Base-by-base conservation (phyloP, 2,888 invertebrate genomes). In the Pseudeuparius sepicola region DNA sequence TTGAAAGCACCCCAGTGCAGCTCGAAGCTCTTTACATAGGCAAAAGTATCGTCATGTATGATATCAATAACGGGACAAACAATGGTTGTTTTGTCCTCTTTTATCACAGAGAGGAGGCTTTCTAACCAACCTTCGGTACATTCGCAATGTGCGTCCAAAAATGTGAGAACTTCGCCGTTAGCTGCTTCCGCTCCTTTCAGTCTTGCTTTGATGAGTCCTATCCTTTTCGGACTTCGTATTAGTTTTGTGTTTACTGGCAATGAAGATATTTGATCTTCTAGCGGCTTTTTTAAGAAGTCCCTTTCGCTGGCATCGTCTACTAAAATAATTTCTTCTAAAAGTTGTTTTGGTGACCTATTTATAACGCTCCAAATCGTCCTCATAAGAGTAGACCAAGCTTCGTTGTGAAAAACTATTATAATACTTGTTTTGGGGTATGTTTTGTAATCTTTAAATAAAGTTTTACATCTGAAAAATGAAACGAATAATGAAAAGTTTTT, bases 1-100 rank as follows among this genome's bases (percentile, higher is more conserved):
- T 94, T 97, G 60, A 98, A 94, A 0, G 92, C 96, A 3, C 97
- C 98, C 85, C 93, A 93, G 53, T 96, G 94, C 29, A 94, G 75
- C 59, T 97, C 96, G 46, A 92, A 89, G 40, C 88, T 88, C 52
- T 92, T 86, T 2, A 83, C 83, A 57, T 97, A 98, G 18, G 93
- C 89, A 51, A 98, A 85, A 2, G 90, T 92, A 49, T 96, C 88
- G 54, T 97, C 93, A 41, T 89, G 90, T 27, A 98, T 86, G 11
- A 97, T 89, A 56, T 92, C 92, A 40, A 92, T 92, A 1, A 90
- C 82, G 0, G 90, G 90, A 50, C 83, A 82, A 6, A 78, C 78
- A 2, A 84, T 78, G 12, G 74, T 64, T 36, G 70, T 75, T 29
- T 65, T 67, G 54, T 83, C 70, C 50, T 72, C 68, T 32, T 54